phyloP scores from a whole-genome alignment of 2,888 invertebrate genomes.

The Thymelicus sylvestris region DNA sequence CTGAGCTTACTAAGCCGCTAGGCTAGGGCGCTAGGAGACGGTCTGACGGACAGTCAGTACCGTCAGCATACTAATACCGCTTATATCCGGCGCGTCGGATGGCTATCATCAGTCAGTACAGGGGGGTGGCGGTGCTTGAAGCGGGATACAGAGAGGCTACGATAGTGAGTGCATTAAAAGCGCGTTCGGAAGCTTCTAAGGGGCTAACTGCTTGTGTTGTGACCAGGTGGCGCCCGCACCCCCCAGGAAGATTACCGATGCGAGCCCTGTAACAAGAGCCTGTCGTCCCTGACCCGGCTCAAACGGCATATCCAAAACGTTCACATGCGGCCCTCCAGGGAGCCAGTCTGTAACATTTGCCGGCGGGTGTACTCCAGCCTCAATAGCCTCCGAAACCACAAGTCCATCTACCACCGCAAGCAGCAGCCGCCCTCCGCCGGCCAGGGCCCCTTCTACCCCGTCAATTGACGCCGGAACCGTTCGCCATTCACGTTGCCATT shows the following conservation, averaged over 20 bases:
- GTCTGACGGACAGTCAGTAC: slow-evolving; percentile 15
- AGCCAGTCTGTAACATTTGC: slow-evolving; percentile 96
- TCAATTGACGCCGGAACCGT: slow-evolving; percentile 72
- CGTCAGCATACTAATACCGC: slow-evolving; percentile 74
- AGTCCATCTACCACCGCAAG: slow-evolving; percentile 96
- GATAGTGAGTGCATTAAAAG: slow-evolving; percentile 83
- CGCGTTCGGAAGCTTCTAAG: slow-evolving; percentile 77
- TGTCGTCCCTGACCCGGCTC: slow-evolving; percentile 93
- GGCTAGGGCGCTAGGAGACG: slow-evolving; percentile 57
- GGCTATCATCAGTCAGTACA: slow-evolving; percentile 68
- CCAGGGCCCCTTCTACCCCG: slow-evolving; percentile 75
- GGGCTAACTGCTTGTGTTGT: slow-evolving; percentile 84
- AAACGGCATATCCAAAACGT: slow-evolving; percentile 97
- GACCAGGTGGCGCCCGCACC: slow-evolving; percentile 89
- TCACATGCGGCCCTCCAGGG: slow-evolving; percentile 95
- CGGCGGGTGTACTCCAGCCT: slow-evolving; percentile 96
- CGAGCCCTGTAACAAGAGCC: slow-evolving; percentile 96
- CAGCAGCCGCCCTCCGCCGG: slow-evolving; percentile 86
- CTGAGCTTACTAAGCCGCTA: slow-evolving; percentile 62
- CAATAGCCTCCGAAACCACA: slow-evolving; percentile 95
- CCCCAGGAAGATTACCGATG: slow-evolving; percentile 95
- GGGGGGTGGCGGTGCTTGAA: slow-evolving; percentile 84
- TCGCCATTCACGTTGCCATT: slow-evolving; percentile 65
- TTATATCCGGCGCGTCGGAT: slow-evolving; percentile 69
- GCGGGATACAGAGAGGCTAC: slow-evolving; percentile 69